A percentile compares a stretch with the other conserved stretches of the same genome.
Evolutionary conservation across 2,113 vertebrate genomes (phyloP).

Genomic region (Hippopotamus amphibius): DNA sequence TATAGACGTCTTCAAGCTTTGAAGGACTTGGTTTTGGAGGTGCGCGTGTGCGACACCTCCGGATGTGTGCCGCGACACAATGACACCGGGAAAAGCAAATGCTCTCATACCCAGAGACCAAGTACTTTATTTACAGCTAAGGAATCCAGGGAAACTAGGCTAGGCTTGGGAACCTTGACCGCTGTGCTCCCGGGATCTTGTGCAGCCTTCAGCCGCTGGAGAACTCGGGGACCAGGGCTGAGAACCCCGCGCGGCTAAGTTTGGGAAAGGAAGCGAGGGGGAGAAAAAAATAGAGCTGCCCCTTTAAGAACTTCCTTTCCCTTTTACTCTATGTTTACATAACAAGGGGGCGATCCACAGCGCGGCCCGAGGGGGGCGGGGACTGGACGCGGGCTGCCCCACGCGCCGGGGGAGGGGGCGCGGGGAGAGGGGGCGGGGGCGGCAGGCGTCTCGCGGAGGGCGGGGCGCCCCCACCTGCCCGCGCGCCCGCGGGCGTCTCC

Average conservation of each 20-base stretch:
- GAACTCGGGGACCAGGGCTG: too few species aligned
- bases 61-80: fast-evolving
- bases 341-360: conserved; percentile 83
- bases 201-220: not conserved
- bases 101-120: not conserved
- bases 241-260: not conserved
- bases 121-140: not conserved
- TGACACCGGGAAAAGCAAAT: not conserved
- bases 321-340: conserved; percentile 92
- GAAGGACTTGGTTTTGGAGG: not conserved
- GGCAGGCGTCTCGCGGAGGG: not conserved
- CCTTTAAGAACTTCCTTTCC: conserved; percentile 86
- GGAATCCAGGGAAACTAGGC: not conserved
- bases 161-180: not conserved
- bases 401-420: not conserved
- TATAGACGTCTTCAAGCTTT: not conserved
- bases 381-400: not conserved
- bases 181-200: not conserved
- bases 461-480: conserved; percentile 34
- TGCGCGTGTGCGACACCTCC: not conserved
- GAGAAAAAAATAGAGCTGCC: conserved; percentile 79
- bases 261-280: conserved; percentile 22
- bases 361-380: not conserved
- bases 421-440: not conserved
- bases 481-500: not conserved